Evolutionary conservation across 1,140 invertebrate species (phyloP).

Genomic region (Pogonognathellus flavescens): DNA sequence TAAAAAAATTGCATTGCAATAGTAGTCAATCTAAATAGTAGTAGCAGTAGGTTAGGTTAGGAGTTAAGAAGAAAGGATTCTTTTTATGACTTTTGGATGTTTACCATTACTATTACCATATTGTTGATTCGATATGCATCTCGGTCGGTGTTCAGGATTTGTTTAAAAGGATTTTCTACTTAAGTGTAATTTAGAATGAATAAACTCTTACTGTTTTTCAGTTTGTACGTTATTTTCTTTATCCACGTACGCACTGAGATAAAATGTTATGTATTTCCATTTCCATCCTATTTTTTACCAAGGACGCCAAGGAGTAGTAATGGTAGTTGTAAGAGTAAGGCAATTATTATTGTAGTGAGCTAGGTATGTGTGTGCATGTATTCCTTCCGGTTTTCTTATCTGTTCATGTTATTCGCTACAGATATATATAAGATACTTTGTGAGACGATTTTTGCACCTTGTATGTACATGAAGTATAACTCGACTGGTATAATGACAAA

Average conservation of each 20-base stretch:
- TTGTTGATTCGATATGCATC: background rate
- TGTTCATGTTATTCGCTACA: background rate
- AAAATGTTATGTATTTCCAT: slow-evolving; percentile 36
- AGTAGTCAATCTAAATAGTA: no score
- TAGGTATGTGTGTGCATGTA: background rate
- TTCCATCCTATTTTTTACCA: background rate
- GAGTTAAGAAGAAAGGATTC: background rate
- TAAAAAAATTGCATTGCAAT: no score
- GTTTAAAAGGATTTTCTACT: slow-evolving; percentile 3
- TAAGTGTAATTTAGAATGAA: background rate
- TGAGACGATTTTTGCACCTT: background rate
- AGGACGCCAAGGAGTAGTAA: no score
- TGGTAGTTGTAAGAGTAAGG: no score
- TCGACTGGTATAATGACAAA: background rate
- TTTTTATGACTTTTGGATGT: background rate
- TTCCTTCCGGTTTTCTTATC: slow-evolving; percentile 45
- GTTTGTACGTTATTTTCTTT: background rate
- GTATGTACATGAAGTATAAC: background rate
- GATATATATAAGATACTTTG: background rate
- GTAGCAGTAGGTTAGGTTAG: background rate
- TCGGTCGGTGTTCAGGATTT: background rate
- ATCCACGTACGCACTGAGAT: background rate
- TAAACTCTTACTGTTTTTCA: background rate
- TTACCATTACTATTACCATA: background rate
- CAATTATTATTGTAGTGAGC: no score